These are phyloP conservation scores for Hedychridium roseum DNA, from an alignment of 2,888 invertebrate genomes.

Conservation along the genomic window DNA sequence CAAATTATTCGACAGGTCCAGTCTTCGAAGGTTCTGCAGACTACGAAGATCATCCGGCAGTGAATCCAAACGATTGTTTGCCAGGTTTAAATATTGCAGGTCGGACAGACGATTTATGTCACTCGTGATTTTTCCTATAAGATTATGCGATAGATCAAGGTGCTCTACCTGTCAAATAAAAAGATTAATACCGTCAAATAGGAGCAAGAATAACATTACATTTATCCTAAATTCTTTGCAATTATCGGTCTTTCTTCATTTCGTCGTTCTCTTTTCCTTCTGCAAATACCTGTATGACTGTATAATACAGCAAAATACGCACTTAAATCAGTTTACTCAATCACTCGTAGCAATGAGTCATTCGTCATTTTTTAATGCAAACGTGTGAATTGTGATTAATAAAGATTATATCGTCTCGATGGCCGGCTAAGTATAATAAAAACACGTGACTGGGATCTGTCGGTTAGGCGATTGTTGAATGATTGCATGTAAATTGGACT, in stretches of 20 bases:
- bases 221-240: background rate
- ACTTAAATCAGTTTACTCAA: too few relatives aligned
- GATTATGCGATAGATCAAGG: constrained; percentile 72
- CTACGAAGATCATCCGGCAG: constrained; percentile 67
- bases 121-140: constrained; percentile 67
- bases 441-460: too few relatives aligned
- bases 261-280: too few relatives aligned
- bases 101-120: constrained; percentile 51
- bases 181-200: background rate
- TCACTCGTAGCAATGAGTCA: too few relatives aligned
- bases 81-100: constrained; percentile 67
- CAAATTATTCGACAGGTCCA: constrained; percentile 73
- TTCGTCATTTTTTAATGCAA: too few relatives aligned
- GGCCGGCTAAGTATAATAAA: too few relatives aligned
- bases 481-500: constrained; percentile 32
- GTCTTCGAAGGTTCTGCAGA: constrained; percentile 67
- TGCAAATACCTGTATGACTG: too few relatives aligned
- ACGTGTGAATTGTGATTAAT: too few relatives aligned
- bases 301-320: too few relatives aligned
- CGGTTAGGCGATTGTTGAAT: too few relatives aligned
- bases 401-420: too few relatives aligned
- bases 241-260: too few relatives aligned
- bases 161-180: constrained; percentile 68
- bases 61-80: constrained; percentile 67
- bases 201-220: background rate